A percentile compares a stretch with the other conserved stretches of the same genome.
phyloP scores from a whole-genome alignment of 2,113 vertebrate genomes.

The Leuciscus idus region DNA sequence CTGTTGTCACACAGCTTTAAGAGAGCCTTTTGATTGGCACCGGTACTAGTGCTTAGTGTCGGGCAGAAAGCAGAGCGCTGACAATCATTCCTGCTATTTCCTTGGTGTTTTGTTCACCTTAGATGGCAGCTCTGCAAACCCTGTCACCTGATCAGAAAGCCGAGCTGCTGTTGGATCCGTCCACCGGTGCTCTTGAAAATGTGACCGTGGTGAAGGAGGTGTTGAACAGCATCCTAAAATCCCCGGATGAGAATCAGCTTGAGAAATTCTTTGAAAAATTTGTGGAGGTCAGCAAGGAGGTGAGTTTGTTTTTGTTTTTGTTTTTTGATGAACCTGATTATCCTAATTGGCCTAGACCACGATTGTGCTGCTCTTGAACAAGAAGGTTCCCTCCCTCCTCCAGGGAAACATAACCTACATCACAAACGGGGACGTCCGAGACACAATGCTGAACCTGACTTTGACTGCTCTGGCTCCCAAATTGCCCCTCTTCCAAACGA shows the following conservation, averaged over 20 bases:
- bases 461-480: slow-evolving; percentile 54
- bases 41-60: background rate
- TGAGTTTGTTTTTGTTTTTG: background rate
- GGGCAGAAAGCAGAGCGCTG: background rate
- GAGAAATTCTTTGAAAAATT: slow-evolving; percentile 1
- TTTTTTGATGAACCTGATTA: background rate
- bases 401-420: slow-evolving; percentile 40
- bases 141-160: slow-evolving; percentile 19
- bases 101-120: background rate
- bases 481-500: slow-evolving; percentile 50
- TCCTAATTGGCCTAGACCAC: background rate
- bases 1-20: background rate
- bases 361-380: background rate
- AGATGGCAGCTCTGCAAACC: slow-evolving; percentile 2
- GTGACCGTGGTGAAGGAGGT: slow-evolving; percentile 17
- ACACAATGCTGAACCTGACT: slow-evolving; percentile 57
- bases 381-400: background rate
- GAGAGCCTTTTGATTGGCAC: background rate
- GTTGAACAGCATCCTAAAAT: background rate
- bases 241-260: background rate
- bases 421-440: background rate
- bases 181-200: slow-evolving; percentile 20
- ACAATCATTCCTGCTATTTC: background rate
- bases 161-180: slow-evolving; percentile 19
- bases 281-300: background rate